phyloP scores from a whole-genome alignment of 2,797 vertebrate genomes.

The Phaenicophaeus curvirostris region DNA sequence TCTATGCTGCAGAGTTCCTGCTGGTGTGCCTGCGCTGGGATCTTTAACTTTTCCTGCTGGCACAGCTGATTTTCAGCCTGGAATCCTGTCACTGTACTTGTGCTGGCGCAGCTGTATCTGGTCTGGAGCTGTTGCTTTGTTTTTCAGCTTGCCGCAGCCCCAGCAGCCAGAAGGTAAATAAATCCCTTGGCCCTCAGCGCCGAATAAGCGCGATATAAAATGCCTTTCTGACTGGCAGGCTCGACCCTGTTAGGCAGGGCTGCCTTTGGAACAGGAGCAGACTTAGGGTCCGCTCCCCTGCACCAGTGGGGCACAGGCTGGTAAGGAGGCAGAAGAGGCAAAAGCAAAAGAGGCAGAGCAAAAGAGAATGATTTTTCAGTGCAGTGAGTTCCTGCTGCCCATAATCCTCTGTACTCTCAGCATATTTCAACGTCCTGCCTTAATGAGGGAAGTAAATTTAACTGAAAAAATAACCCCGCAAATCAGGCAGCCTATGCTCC shows the following conservation, averaged over 20 bases:
- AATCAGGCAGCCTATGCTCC: not conserved
- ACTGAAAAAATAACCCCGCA: not conserved
- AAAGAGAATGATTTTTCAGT: not conserved
- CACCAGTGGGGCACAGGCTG: fast-evolving
- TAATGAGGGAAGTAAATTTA: not conserved
- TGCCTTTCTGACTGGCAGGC: not conserved
- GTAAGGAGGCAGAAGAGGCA: too few relatives aligned
- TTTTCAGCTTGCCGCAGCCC: not conserved
- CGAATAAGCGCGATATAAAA: not conserved
- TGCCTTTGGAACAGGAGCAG: not conserved
- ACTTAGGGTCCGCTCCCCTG: not conserved
- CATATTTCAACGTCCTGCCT: not conserved
- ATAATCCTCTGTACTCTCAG: not conserved
- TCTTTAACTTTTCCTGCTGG: not conserved
- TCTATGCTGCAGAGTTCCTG: not conserved
- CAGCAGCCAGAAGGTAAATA: not conserved
- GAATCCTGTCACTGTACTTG: not conserved
- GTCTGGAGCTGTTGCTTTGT: not conserved
- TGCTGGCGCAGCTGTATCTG: not conserved
- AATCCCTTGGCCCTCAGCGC: not conserved
- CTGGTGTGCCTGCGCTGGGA: not conserved
- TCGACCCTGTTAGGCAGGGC: fast-evolving
- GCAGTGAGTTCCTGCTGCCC: not conserved
- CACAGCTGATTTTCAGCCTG: not conserved
- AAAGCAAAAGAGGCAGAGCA: not conserved